A percentile compares a stretch with the other conserved stretches of the same genome.
Conservation (phyloP, 2,113 vertebrate species). For the Macquaria australasica region DNA sequence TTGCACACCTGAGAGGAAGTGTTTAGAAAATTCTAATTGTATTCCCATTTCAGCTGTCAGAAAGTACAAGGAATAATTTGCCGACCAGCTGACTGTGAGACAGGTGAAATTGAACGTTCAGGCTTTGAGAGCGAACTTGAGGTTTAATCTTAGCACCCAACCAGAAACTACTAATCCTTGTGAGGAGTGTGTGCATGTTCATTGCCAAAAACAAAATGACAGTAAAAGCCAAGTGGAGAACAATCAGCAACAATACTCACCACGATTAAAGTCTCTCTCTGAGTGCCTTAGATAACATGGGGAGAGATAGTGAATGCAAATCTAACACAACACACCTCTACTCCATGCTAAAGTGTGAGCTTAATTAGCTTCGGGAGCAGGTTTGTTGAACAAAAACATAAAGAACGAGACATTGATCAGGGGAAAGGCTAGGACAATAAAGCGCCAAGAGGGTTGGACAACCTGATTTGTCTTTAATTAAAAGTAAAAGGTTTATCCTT, state of each 20-base stretch:
- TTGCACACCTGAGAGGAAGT: conserved; percentile 61
- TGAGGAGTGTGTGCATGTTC: conserved; percentile 40
- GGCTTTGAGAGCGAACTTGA: conserved; percentile 47
- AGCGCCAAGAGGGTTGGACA: conserved; percentile 30
- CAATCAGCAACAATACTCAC: conserved; percentile 36
- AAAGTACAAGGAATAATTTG: conserved; percentile 58
- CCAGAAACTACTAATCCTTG: conserved; percentile 62
- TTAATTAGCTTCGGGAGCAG: conserved; percentile 67
- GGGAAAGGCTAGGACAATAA: conserved; percentile 52
- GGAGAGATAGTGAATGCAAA: conserved; percentile 36
- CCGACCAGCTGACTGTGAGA: conserved; percentile 54
- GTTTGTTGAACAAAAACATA: conserved; percentile 68
- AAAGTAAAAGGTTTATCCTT: conserved; percentile 73
- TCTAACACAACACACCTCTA: conserved; percentile 20
- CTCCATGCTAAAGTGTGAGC: conserved; percentile 22
- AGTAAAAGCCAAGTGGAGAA: conserved; percentile 43
- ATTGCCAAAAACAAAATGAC: conserved; percentile 27
- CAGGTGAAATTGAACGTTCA: conserved; percentile 62
- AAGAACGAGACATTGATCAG: conserved; percentile 71
- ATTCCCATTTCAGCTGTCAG: conserved; percentile 58
- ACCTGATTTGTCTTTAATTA: conserved; percentile 77
- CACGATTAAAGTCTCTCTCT: conserved; percentile 34
- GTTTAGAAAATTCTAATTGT: conserved; percentile 64
- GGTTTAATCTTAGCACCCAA: conserved; percentile 63
- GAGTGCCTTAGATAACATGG: conserved; percentile 15